Percentiles rank a stretch among this genome's conserved stretches.
These are phyloP conservation scores for Hyles vespertilio DNA, from an alignment of 1,140 invertebrate species.

Conservation along the genomic window DNA sequence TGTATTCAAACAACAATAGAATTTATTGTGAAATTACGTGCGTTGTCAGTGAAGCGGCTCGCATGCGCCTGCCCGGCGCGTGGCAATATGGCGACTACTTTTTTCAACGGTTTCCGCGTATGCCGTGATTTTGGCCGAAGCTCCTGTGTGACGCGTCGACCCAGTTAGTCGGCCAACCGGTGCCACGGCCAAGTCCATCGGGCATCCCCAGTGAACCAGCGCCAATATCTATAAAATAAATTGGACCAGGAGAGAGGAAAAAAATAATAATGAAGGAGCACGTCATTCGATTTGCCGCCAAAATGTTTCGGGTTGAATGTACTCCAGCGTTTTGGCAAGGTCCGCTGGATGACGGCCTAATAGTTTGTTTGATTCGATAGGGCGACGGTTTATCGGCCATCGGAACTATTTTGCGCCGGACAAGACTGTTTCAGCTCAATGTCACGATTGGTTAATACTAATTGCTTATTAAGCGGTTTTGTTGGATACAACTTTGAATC, in stretches of 20 bases:
- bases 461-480: too few species aligned
- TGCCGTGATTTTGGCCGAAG: conserved; percentile 65
- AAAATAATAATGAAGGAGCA: conserved; percentile 67
- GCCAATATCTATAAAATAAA: conserved; percentile 75
- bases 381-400: conserved; percentile 19
- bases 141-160: conserved; percentile 66
- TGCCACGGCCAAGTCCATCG: conserved; percentile 68
- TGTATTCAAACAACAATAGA: conserved; percentile 65
- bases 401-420: not conserved
- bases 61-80: conserved; percentile 55
- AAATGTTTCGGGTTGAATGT: conserved; percentile 66
- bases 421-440: too few species aligned
- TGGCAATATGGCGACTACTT: conserved; percentile 55
- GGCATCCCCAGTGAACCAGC: conserved; percentile 68
- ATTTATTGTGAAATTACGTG: conserved; percentile 73
- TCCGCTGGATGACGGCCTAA: conserved; percentile 63
- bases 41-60: conserved; percentile 36
- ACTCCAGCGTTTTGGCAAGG: conserved; percentile 70
- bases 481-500: too few species aligned
- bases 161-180: conserved; percentile 68
- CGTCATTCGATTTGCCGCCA: conserved; percentile 65
- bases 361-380: conserved; percentile 58
- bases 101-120: conserved; percentile 60
- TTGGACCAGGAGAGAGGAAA: conserved; percentile 50
- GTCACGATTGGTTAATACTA: too few species aligned